Conservation (phyloP, 2,888 invertebrate genomes). For the Diabrotica balteata region DNA sequence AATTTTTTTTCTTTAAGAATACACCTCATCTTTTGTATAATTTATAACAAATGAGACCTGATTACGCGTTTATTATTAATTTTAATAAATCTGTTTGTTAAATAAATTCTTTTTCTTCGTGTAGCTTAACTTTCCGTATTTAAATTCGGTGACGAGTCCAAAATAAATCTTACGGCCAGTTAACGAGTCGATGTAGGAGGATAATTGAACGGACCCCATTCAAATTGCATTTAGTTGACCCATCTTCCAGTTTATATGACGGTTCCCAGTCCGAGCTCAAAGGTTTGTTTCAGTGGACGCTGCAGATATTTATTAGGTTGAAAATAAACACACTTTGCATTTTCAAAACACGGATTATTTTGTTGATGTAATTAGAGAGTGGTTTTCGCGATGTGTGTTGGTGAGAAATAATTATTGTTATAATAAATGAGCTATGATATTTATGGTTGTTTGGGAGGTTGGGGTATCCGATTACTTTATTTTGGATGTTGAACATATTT, state of each 20-base stretch:
- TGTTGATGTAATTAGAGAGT: constrained; percentile 24
- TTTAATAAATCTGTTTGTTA: too few species aligned
- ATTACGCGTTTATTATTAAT: too few species aligned
- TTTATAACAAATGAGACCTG: too few species aligned
- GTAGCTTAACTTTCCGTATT: background rate
- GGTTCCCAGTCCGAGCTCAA: background rate
- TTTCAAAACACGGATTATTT: constrained; percentile 49
- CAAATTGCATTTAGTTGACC: constrained; percentile 8
- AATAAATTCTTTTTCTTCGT: too few species aligned
- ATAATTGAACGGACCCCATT: constrained; percentile 9
- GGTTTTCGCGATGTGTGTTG: constrained; percentile 3
- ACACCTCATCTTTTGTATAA: too few species aligned
- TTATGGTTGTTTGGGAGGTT: constrained; percentile 2
- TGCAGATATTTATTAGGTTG: constrained; percentile 15
- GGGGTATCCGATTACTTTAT: background rate
- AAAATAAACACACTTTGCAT: constrained; percentile 46
- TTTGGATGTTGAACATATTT: too few species aligned
- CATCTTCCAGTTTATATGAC: background rate
- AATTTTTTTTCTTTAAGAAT: too few species aligned
- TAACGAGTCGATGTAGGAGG: constrained; percentile 6
- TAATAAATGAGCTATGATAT: background rate
- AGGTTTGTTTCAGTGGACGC: background rate
- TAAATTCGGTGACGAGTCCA: background rate
- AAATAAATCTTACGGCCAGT: constrained; percentile 5
- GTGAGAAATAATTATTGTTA: background rate